phyloP scores from a whole-genome alignment of 2,797 vertebrate species.

The Danio albolineatus region DNA sequence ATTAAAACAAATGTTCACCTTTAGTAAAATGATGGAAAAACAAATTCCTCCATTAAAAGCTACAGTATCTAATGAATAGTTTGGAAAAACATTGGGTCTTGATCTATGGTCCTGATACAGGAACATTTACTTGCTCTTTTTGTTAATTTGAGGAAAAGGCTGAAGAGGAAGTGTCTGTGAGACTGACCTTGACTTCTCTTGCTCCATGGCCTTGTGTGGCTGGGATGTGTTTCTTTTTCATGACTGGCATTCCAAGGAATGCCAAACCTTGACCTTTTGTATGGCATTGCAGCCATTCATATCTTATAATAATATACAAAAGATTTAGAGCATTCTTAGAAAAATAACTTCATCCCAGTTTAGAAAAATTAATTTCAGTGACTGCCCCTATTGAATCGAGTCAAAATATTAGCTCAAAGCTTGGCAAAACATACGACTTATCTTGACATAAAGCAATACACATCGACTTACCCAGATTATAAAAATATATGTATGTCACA shows the following conservation, averaged over 20 bases:
- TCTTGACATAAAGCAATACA: slow-evolving; percentile 48
- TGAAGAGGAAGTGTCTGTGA: slow-evolving; percentile 11
- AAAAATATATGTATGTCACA: slow-evolving; percentile 18
- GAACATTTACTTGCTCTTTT: slow-evolving; percentile 65
- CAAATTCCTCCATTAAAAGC: slow-evolving; percentile 75
- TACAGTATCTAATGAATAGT: slow-evolving; percentile 71
- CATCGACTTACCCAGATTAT: neutral
- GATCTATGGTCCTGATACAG: slow-evolving; percentile 71
- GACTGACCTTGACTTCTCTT: slow-evolving; percentile 1
- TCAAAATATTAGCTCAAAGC: slow-evolving; percentile 36
- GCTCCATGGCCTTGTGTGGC: slow-evolving; percentile 5
- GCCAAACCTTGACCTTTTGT: slow-evolving; percentile 58
- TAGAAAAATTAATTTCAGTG: slow-evolving; percentile 49
- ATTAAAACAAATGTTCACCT: slow-evolving; percentile 81
- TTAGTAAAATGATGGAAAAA: slow-evolving; percentile 76
- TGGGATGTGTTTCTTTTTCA: slow-evolving; percentile 23
- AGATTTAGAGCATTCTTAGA: slow-evolving; percentile 34
- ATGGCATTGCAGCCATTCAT: slow-evolving; percentile 30
- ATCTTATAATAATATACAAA: slow-evolving; percentile 53
- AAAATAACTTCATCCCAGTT: slow-evolving; percentile 48
- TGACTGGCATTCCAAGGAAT: slow-evolving; percentile 57
- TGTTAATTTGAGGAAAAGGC: slow-evolving; percentile 65
- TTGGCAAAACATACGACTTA: slow-evolving; percentile 46
- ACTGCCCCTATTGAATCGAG: slow-evolving; percentile 22
- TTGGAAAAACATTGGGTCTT: slow-evolving; percentile 74